Evolutionary conservation across 2,797 vertebrate genomes (phyloP).

Genomic region (Cyclopterus lumpus): DNA sequence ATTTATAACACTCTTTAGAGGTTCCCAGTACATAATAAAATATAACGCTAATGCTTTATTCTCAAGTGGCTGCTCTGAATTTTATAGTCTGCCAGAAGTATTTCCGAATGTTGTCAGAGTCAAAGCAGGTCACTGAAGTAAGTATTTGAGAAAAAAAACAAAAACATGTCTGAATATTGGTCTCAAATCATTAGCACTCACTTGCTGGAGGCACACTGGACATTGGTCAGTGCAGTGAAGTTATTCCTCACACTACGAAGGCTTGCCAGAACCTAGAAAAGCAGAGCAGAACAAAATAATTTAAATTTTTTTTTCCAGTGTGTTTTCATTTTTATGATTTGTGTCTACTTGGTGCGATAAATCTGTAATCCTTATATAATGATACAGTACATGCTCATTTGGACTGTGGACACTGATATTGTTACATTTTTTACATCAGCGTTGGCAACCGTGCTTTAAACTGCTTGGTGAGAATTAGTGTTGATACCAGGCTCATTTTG

Average conservation of each 20-base stretch:
- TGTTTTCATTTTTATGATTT: neutral
- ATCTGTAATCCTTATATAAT: neutral
- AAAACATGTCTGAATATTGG: neutral
- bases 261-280: slow-evolving; percentile 93
- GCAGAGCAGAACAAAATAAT: neutral
- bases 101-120: neutral
- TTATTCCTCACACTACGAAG: slow-evolving; percentile 97
- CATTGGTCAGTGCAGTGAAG: slow-evolving; percentile 94
- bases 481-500: slow-evolving; percentile 1
- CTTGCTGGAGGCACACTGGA: slow-evolving; percentile 96
- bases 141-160: neutral
- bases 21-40: neutral
- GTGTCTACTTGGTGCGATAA: neutral
- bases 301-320: neutral
- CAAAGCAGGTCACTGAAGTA: neutral
- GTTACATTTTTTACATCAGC: neutral
- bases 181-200: slow-evolving; percentile 76
- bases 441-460: neutral
- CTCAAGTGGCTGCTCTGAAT: neutral
- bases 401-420: neutral
- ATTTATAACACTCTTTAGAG: neutral
- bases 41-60: neutral
- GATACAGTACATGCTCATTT: neutral
- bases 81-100: neutral
- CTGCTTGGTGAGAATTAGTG: neutral